Evolutionary conservation across 2,797 vertebrate genomes (phyloP), one percentile per base, ranked within the genome.

Genomic region (Pantherophis vulpinus): DNA sequence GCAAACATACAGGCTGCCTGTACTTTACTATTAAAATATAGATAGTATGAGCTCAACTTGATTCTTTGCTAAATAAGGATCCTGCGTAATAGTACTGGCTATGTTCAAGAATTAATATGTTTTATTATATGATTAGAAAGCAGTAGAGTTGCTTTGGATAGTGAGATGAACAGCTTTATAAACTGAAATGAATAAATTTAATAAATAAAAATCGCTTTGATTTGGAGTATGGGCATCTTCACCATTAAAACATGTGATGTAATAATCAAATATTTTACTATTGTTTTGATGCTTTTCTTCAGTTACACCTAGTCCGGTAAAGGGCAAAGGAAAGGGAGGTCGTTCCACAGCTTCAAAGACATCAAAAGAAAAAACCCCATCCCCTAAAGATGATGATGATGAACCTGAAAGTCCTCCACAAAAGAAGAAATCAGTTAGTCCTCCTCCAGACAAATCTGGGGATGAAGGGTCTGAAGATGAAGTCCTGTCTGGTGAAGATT

Each of bases 221-320:
- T 70, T 14, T 90, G 51, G 32, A 32, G 18, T 0, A 10, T 61
- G 74, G 18, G 37, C 86, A 51, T 59, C 4, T 59, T 51, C 0
- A 27, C 93, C 16, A 6, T 56, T 0, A 54, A 18, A 66, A 91
- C 5, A 29, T 18, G 0, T 60, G 18, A 3, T 90, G n/a, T 86
- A 25, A 59, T 55, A 51, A 29, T 37, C 56, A 86, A 61, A 47
- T 42, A 47, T 59, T 56, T 86, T 89, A 79, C 37, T 60, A 95
- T 18, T 47, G 87, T 95, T 58, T 63, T 94, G 51, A 13, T 95
- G 23, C 29, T 95, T 91, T 94, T 66, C 94, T 96, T 23, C 96
- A 99, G 99, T 99, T 97, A 99, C 98, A 56, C 99, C 99, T 94
- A 99, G 99, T 96, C 99, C 99, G 60, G 98, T 99, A 97, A 99